These are phyloP conservation scores for Ramphastos sulfuratus DNA, from an alignment of 2,113 vertebrate genomes.

Conservation along the genomic window DNA sequence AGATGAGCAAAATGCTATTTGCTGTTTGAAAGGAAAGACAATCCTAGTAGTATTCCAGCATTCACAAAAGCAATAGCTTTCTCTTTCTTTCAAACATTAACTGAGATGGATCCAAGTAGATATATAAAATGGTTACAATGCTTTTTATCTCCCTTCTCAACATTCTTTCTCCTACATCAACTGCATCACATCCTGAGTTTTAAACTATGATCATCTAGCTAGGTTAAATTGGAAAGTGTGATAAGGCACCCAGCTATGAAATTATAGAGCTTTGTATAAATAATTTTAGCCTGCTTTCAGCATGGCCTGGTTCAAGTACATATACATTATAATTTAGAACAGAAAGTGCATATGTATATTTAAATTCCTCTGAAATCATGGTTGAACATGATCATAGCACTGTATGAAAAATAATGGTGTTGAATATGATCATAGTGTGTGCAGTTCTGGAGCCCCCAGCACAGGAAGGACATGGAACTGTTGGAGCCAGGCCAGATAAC, in stretches of 20 bases:
- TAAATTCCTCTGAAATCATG: not conserved
- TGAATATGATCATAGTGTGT: too few species aligned
- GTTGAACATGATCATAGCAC: not conserved
- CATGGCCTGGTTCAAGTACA: not conserved
- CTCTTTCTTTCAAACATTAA: slow-evolving; percentile 9
- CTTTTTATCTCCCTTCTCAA: not conserved
- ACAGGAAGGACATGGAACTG: too few species aligned
- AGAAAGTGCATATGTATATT: not conserved
- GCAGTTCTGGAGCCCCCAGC: too few species aligned
- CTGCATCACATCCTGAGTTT: not conserved
- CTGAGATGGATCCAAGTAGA: not conserved
- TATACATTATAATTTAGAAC: not conserved
- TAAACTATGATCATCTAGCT: not conserved
- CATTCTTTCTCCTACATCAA: not conserved
- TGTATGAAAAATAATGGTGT: not conserved
- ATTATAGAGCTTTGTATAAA: not conserved
- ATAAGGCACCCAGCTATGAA: not conserved
- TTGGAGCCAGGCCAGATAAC: too few species aligned
- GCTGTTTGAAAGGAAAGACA: not conserved
- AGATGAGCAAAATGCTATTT: not conserved
- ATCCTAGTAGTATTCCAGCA: not conserved
- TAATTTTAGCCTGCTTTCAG: not conserved
- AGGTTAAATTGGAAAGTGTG: not conserved
- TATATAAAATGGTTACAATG: not conserved
- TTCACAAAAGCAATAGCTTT: not conserved